Evolutionary conservation across 1,140 invertebrate genomes (phyloP).

Genomic region (Philopotamus ludificatus): DNA sequence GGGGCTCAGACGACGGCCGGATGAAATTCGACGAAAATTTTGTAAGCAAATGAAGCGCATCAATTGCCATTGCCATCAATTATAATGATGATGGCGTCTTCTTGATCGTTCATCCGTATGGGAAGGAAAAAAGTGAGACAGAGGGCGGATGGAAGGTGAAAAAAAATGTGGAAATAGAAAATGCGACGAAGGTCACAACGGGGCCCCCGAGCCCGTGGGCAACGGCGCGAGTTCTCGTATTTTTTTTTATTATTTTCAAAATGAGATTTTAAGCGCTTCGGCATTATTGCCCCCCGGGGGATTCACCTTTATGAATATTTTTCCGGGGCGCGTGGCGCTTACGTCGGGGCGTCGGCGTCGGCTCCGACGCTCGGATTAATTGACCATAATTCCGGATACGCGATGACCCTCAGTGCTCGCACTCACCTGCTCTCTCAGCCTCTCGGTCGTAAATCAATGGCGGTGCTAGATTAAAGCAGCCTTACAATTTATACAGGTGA

Average conservation of each 20-base stretch:
- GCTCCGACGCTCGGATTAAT: slow-evolving; percentile 10
- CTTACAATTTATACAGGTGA: slow-evolving; percentile 15
- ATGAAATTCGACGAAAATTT: too few species aligned
- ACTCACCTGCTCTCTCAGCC: slow-evolving; percentile 21
- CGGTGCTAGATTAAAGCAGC: slow-evolving; percentile 9
- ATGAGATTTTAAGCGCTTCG: slow-evolving; percentile 41
- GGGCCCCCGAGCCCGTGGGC: neutral
- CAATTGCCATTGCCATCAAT: neutral
- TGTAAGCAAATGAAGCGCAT: neutral
- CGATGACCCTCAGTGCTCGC: slow-evolving; percentile 11
- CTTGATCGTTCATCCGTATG: neutral
- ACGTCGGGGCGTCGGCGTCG: neutral
- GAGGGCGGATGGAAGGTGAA: neutral
- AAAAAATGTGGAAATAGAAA: too few species aligned
- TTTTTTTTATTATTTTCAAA: slow-evolving; percentile 34
- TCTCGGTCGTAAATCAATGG: slow-evolving; percentile 14
- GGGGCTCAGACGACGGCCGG: too few species aligned
- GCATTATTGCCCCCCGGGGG: slow-evolving; percentile 38
- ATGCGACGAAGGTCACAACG: neutral
- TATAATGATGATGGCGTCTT: neutral
- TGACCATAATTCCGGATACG: slow-evolving; percentile 11
- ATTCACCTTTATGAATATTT: slow-evolving; percentile 40
- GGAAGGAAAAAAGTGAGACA: too few species aligned
- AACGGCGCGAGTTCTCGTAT: neutral
- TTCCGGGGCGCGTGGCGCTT: neutral